phyloP scores from a whole-genome alignment of 92 coral and sea anemone genomes.

The Bergia sp. region DNA sequence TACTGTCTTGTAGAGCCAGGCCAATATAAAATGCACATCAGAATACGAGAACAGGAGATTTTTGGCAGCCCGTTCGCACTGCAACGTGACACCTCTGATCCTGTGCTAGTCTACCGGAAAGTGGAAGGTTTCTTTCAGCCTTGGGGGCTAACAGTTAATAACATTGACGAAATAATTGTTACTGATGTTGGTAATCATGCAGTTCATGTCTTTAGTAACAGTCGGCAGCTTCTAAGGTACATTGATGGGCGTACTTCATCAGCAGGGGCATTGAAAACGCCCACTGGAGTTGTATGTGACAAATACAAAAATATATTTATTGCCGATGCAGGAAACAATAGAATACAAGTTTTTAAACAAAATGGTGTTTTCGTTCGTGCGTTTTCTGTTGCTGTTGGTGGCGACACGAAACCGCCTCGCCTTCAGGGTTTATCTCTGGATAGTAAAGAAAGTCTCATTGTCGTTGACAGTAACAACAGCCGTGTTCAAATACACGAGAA shows the following conservation, averaged over 20 bases:
- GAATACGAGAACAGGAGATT: constrained; percentile 7
- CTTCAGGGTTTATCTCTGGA: constrained; percentile 23
- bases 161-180: background rate
- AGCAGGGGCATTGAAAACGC: background rate
- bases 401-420: background rate
- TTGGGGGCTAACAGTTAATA: constrained; percentile 5
- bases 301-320: background rate
- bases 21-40: constrained; percentile 1
- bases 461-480: constrained; percentile 25
- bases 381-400: background rate
- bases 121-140: background rate
- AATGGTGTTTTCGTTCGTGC: background rate
- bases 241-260: background rate
- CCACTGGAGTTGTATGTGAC: constrained; percentile 25
- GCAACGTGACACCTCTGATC: background rate
- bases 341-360: constrained; percentile 5
- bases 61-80: constrained; percentile 10
- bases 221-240: background rate
- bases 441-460: constrained; percentile 3
- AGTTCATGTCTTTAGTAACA: background rate
- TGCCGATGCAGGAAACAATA: constrained; percentile 16
- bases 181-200: background rate
- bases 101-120: background rate
- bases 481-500: background rate
- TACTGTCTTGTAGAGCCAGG: background rate